Conservation (phyloP, 2,888 invertebrate genomes). For the Ptycholaimellus sp. region DNA sequence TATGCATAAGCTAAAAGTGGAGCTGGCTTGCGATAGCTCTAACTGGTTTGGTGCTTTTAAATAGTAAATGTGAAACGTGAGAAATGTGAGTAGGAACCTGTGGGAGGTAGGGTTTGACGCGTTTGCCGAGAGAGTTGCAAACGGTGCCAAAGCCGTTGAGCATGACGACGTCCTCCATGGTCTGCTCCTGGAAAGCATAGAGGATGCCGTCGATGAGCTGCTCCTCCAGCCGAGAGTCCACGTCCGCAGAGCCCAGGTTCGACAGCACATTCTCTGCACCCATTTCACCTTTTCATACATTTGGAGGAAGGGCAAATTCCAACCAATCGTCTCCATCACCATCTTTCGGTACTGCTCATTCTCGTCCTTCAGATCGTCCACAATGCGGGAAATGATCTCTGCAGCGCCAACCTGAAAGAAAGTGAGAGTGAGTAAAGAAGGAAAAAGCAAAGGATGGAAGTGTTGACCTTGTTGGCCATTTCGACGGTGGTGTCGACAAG, state of each 20-base stretch:
- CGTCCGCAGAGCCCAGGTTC: slow-evolving; percentile 85
- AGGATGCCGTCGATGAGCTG: slow-evolving; percentile 95
- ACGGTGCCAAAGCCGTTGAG: slow-evolving; percentile 96
- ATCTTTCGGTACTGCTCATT: slow-evolving; percentile 98
- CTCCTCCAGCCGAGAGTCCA: slow-evolving; percentile 88
- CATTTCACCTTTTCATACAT: too few relatives aligned
- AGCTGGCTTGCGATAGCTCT: too few relatives aligned
- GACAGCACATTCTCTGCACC: neutral
- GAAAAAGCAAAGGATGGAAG: neutral
- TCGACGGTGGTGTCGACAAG: slow-evolving; percentile 97
- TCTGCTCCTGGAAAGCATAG: slow-evolving; percentile 98
- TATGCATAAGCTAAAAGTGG: too few relatives aligned
- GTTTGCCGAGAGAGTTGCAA: slow-evolving; percentile 81
- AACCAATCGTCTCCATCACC: slow-evolving; percentile 98
- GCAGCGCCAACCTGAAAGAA: slow-evolving; percentile 59
- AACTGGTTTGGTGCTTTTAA: too few relatives aligned
- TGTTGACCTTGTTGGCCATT: slow-evolving; percentile 65
- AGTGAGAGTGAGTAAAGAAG: neutral
- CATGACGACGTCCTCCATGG: slow-evolving; percentile 82
- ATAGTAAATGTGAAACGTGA: too few relatives aligned
- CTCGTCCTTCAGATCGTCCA: slow-evolving; percentile 96
- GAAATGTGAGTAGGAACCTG: too few relatives aligned
- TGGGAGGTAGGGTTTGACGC: slow-evolving; percentile 91
- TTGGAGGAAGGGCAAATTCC: slow-evolving; percentile 16
- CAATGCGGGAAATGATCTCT: slow-evolving; percentile 84